phyloP scores from a whole-genome alignment of 1,140 invertebrate genomes.

The Oedothorax gibbosus region DNA sequence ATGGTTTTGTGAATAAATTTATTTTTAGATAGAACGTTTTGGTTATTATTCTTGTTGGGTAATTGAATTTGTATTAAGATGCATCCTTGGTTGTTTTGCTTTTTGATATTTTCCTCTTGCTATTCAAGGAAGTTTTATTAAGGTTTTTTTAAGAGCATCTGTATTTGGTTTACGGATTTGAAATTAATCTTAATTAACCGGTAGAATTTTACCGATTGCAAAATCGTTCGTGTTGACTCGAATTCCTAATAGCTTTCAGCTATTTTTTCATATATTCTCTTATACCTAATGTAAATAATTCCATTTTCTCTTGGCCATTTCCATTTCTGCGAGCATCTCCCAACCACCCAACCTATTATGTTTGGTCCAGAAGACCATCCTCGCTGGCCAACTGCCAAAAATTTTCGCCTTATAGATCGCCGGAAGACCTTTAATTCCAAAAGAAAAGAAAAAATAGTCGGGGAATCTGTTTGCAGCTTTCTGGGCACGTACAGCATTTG shows the following conservation, averaged over 20 bases:
- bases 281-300: conserved; percentile 21
- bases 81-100: too few relatives aligned
- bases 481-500: conserved; percentile 45
- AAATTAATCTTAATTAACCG: too few relatives aligned
- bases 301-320: conserved; percentile 33
- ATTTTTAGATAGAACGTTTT: too few relatives aligned
- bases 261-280: not conserved
- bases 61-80: too few relatives aligned
- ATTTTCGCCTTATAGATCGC: conserved; percentile 1
- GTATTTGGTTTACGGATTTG: too few relatives aligned
- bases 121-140: too few relatives aligned
- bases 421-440: conserved; percentile 34
- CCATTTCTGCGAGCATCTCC: not conserved
- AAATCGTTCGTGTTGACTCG: not conserved
- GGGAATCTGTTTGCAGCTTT: conserved; percentile 38
- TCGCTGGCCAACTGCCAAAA: conserved; percentile 33
- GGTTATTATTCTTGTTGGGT: too few relatives aligned
- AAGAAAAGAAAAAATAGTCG: not conserved
- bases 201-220: too few relatives aligned
- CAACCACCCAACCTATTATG: conserved; percentile 9
- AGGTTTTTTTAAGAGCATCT: too few relatives aligned
- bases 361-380: conserved; percentile 36
- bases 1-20: too few relatives aligned
- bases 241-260: not conserved
- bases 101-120: too few relatives aligned